A percentile compares a stretch with the other conserved stretches of the same genome.
These are phyloP conservation scores for Corbicula japonica DNA, from an alignment of 2,888 invertebrate species.

Conservation along the genomic window DNA sequence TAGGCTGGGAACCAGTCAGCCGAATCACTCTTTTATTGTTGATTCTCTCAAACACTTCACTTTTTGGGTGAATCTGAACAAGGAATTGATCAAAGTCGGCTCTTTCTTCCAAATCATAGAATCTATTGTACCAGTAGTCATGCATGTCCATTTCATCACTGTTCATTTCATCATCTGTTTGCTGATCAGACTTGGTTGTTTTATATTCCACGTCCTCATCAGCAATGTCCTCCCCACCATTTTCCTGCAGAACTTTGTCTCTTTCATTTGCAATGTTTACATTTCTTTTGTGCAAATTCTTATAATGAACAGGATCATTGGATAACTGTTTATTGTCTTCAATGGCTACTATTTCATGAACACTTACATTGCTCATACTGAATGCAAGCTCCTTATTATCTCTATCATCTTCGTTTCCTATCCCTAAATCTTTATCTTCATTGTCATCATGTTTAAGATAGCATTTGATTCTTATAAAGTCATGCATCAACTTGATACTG, in stretches of 20 bases:
- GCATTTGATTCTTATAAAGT: slow-evolving; percentile 78
- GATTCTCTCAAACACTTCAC: slow-evolving; percentile 76
- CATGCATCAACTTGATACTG: slow-evolving; percentile 71
- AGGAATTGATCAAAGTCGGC: slow-evolving; percentile 82
- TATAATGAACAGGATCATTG: neutral
- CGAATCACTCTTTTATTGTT: slow-evolving; percentile 23
- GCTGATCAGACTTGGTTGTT: neutral
- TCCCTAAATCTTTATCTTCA: slow-evolving; percentile 3
- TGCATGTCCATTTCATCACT: slow-evolving; percentile 22
- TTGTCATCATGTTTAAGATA: slow-evolving; percentile 51
- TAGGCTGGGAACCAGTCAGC: neutral
- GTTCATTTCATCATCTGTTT: slow-evolving; percentile 12
- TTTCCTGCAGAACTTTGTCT: neutral
- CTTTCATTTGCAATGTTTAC: neutral
- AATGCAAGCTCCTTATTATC: slow-evolving; percentile 5
- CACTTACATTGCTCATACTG: neutral
- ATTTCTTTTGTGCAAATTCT: neutral
- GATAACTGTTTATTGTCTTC: neutral
- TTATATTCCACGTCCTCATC: neutral
- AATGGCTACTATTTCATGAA: neutral
- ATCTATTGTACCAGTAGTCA: slow-evolving; percentile 8
- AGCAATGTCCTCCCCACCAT: neutral
- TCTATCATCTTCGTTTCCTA: slow-evolving; percentile 12
- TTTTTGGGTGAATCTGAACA: slow-evolving; percentile 77
- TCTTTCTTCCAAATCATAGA: slow-evolving; percentile 29